Percentiles rank a stretch among this genome's conserved stretches.
These are phyloP conservation scores for Oryzias melastigma DNA, from an alignment of 2,113 vertebrate species.

Conservation along the genomic window DNA sequence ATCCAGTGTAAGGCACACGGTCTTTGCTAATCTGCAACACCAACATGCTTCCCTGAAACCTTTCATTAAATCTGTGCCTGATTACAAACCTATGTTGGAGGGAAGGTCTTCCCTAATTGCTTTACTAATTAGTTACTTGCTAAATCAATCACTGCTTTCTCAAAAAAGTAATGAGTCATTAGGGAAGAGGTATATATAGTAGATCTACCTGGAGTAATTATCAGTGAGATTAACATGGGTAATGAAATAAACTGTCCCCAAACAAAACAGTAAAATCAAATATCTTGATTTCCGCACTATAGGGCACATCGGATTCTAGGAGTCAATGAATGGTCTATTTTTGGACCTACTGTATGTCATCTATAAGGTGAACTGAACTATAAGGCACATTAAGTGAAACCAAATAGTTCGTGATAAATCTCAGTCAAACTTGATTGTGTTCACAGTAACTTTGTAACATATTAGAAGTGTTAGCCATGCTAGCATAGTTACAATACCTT, in stretches of 20 bases:
- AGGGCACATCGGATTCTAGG: too few species aligned
- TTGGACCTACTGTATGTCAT: too few species aligned
- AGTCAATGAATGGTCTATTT: too few species aligned
- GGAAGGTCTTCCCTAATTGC: conserved; percentile 43
- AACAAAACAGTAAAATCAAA: background rate
- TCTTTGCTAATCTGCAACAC: conserved; percentile 57
- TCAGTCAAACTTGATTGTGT: too few species aligned
- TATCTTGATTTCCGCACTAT: too few species aligned
- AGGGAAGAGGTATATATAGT: background rate
- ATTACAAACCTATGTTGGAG: conserved; percentile 43
- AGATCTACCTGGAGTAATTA: conserved; percentile 2
- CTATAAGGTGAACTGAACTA: too few species aligned
- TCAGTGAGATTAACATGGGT: conserved; percentile 13
- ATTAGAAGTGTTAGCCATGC: too few species aligned
- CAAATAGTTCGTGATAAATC: too few species aligned
- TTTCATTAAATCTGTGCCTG: conserved; percentile 38
- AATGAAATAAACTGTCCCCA: conserved; percentile 23
- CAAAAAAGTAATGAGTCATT: conserved; percentile 19
- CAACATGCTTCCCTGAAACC: conserved; percentile 35
- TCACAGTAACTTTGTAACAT: too few species aligned
- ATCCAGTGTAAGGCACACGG: conserved; percentile 51
- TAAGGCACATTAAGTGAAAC: too few species aligned
- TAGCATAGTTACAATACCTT: too few species aligned
- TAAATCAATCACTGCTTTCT: conserved; percentile 49
- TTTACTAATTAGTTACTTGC: conserved; percentile 48